phyloP scores from a whole-genome alignment of 2,113 vertebrate species.

The Notarius quadriscutis region DNA sequence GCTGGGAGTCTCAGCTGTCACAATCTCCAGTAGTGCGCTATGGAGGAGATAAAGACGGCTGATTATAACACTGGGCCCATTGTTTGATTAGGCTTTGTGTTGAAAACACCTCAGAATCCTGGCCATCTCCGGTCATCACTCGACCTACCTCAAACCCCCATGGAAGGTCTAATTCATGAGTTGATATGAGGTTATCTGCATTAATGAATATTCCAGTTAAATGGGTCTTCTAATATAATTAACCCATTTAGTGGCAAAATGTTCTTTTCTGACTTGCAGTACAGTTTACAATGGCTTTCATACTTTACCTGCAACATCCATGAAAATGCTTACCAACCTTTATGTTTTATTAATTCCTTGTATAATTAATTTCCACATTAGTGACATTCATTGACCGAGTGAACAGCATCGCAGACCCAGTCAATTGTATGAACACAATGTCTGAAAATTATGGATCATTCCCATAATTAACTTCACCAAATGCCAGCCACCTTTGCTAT shows the following conservation, averaged over 20 bases:
- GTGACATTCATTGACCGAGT: constrained; percentile 31
- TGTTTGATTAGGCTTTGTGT: constrained; percentile 29
- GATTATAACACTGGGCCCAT: constrained; percentile 21
- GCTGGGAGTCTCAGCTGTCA: constrained; percentile 24
- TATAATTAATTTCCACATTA: constrained; percentile 45
- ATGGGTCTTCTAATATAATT: constrained; percentile 40
- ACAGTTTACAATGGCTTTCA: constrained; percentile 4
- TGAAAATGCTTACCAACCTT: constrained; percentile 32
- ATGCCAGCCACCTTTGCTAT: constrained; percentile 48
- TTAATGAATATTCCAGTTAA: constrained; percentile 45
- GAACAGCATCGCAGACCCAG: constrained; percentile 9
- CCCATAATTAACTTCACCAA: constrained; percentile 42
- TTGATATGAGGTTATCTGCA: constrained; percentile 48
- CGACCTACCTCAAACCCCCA: neutral
- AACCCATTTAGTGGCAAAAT: constrained; percentile 27
- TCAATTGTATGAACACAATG: constrained; percentile 38
- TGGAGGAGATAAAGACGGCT: neutral
- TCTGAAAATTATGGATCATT: constrained; percentile 40
- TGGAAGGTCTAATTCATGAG: constrained; percentile 27
- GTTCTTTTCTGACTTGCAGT: constrained; percentile 38
- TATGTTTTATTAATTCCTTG: constrained; percentile 22
- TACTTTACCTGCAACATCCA: constrained; percentile 20
- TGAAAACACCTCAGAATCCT: constrained; percentile 28
- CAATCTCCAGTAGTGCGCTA: neutral
- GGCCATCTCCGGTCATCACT: constrained; percentile 15